phyloP scores from a whole-genome alignment of 1,140 invertebrate genomes.

The Holotrichia oblita region DNA sequence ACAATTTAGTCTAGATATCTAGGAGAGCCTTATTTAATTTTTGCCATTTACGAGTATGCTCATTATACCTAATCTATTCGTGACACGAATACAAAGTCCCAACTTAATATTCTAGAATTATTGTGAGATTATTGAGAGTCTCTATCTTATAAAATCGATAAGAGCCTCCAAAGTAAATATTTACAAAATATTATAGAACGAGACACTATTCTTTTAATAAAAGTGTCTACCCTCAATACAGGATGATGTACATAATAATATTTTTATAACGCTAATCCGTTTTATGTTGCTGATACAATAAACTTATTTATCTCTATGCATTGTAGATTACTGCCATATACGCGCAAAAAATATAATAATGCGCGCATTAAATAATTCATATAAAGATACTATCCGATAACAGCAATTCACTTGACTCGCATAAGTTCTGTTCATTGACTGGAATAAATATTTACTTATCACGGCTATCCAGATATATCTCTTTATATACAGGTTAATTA shows the following conservation, averaged over 20 bases:
- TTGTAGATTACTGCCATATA: not conserved
- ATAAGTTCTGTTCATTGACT: not conserved
- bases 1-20: not conserved
- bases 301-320: not conserved
- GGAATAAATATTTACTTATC: not conserved
- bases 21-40: not conserved
- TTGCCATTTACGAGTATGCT: not conserved
- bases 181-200: not conserved
- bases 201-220: not conserved
- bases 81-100: not conserved
- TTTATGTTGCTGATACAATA: not conserved
- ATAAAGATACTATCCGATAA: not conserved
- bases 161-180: not conserved
- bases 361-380: not conserved
- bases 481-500: too few species aligned
- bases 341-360: not conserved
- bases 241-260: not conserved
- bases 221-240: not conserved
- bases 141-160: not conserved
- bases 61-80: not conserved
- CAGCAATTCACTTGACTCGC: not conserved
- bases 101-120: not conserved
- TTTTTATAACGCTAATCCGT: not conserved
- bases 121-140: not conserved
- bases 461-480: not conserved